A percentile compares a stretch with the other conserved stretches of the same genome.
Conservation (phyloP, 1,140 invertebrate genomes). For the Tribolium madens region DNA sequence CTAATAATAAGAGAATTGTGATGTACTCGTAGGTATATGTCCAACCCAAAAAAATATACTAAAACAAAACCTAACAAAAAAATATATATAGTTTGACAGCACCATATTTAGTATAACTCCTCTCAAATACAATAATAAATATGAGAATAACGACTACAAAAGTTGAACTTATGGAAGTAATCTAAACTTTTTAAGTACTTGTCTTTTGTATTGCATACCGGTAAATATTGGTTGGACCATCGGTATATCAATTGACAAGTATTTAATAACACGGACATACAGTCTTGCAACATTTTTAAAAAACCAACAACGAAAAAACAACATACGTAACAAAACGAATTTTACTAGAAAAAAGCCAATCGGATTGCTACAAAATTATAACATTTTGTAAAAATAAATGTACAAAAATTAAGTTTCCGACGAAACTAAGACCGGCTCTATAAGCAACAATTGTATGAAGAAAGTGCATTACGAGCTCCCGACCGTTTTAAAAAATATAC, state of each 20-base stretch:
- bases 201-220: slow-evolving; percentile 39
- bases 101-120: slow-evolving; percentile 20
- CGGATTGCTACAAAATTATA: slow-evolving; percentile 51
- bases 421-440: slow-evolving; percentile 29
- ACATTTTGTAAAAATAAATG: slow-evolving; percentile 51
- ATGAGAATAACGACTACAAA: slow-evolving; percentile 9
- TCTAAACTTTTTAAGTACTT: slow-evolving; percentile 50
- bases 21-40: slow-evolving; percentile 24
- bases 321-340: slow-evolving; percentile 43
- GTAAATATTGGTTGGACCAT: slow-evolving; percentile 26
- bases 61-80: slow-evolving; percentile 12
- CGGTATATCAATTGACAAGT: slow-evolving; percentile 48
- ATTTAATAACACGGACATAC: slow-evolving; percentile 29
- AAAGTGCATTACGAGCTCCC: slow-evolving; percentile 24
- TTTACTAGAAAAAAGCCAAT: slow-evolving; percentile 42
- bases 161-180: slow-evolving; percentile 25
- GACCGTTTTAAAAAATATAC: slow-evolving; percentile 33
- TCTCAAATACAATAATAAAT: slow-evolving; percentile 30
- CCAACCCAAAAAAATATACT: slow-evolving; percentile 20
- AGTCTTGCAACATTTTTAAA: slow-evolving; percentile 43
- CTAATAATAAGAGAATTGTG: slow-evolving; percentile 43
- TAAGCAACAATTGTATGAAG: slow-evolving; percentile 39
- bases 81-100: slow-evolving; percentile 27
- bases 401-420: slow-evolving; percentile 27
- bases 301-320: slow-evolving; percentile 42